Conservation (phyloP, 2,113 vertebrate genomes). For the Passer domesticus region DNA sequence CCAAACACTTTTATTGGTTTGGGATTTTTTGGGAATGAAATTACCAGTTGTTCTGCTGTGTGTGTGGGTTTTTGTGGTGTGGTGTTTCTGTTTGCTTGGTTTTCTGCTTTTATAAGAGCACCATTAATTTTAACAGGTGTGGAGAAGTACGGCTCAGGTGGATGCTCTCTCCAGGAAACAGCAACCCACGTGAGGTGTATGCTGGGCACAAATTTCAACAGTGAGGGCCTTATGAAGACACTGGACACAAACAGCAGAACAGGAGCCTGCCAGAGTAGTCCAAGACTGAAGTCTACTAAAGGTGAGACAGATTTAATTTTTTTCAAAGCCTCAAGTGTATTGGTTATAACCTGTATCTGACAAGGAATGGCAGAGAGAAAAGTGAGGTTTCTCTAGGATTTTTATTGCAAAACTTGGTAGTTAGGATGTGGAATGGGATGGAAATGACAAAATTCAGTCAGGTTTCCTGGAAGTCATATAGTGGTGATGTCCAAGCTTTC, state of each 20-base stretch:
- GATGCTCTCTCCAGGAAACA: background rate
- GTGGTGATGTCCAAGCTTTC: background rate
- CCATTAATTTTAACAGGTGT: background rate
- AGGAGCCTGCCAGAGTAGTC: background rate
- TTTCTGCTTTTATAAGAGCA: background rate
- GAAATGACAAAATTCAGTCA: background rate
- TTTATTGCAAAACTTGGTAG: background rate
- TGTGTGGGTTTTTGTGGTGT: rapidly evolving
- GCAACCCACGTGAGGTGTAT: rapidly evolving
- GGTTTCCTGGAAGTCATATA: background rate
- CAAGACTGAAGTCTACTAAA: background rate
- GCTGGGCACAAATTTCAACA: background rate
- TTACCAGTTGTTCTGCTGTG: rapidly evolving
- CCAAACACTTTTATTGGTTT: background rate
- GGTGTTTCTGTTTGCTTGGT: background rate
- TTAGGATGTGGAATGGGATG: too few relatives aligned
- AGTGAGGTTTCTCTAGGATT: background rate
- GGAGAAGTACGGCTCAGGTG: background rate
- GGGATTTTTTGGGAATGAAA: too few relatives aligned
- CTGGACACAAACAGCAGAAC: background rate
- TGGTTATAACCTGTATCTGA: background rate
- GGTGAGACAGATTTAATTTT: background rate
- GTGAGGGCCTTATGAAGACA: background rate
- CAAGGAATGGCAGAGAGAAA: background rate
- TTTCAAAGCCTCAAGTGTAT: background rate